Evolutionary conservation across 2,113 vertebrate species (phyloP).

Genomic region (Hydrolagus affinis): DNA sequence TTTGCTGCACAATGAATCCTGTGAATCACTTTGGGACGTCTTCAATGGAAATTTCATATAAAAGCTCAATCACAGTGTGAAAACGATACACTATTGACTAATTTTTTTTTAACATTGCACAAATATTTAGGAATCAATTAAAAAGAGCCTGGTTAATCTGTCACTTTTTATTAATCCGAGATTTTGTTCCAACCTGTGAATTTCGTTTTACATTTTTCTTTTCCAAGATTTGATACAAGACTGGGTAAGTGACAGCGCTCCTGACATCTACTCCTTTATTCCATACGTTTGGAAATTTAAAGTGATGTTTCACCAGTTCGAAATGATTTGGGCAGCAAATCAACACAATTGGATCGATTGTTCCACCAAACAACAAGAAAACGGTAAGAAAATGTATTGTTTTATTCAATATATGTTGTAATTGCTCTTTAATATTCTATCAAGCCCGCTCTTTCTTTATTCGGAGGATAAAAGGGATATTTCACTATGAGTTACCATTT

Average conservation of each 20-base stretch:
- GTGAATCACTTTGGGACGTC: too few relatives aligned
- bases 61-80: too few relatives aligned
- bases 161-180: neutral
- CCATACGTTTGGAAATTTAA: constrained; percentile 98
- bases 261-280: constrained; percentile 94
- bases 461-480: neutral
- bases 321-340: constrained; percentile 98
- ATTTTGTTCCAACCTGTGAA: neutral
- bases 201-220: neutral
- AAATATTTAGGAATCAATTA: neutral
- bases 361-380: constrained; percentile 97
- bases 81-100: too few relatives aligned
- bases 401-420: neutral
- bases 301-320: constrained; percentile 94
- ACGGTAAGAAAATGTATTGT: constrained; percentile 60
- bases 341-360: constrained; percentile 98
- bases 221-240: constrained; percentile 86
- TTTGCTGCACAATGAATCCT: too few relatives aligned
- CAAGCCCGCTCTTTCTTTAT: neutral
- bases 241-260: constrained; percentile 89
- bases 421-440: neutral
- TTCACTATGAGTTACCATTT: neutral
- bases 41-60: too few relatives aligned
- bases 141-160: neutral
- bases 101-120: neutral